A percentile compares a stretch with the other conserved stretches of the same genome.
These are phyloP conservation scores for Arctopsyche grandis DNA, from an alignment of 1,140 invertebrate species.

Conservation along the genomic window DNA sequence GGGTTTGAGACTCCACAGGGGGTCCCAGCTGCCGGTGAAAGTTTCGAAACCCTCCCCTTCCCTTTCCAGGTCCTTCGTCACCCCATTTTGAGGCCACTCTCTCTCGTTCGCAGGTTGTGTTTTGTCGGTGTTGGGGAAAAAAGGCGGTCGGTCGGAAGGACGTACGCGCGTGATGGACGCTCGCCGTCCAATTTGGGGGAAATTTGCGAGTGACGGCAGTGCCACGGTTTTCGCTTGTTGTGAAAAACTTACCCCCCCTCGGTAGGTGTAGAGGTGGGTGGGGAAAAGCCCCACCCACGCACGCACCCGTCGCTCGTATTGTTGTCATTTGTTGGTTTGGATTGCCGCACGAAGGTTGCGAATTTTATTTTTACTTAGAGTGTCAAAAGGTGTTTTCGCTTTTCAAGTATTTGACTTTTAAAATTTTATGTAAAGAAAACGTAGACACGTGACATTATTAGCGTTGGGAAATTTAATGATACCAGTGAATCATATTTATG, in stretches of 20 bases:
- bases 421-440: too few relatives aligned
- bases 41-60: conserved; percentile 34
- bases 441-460: too few relatives aligned
- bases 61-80: not conserved
- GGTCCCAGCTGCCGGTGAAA: conserved; percentile 48
- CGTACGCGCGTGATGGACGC: conserved; percentile 12
- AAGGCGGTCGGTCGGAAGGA: not conserved
- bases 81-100: not conserved
- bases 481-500: too few relatives aligned
- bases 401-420: too few relatives aligned
- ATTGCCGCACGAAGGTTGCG: too few relatives aligned
- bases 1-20: conserved; percentile 29
- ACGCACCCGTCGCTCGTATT: not conserved
- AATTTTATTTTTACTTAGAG: too few relatives aligned
- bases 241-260: not conserved
- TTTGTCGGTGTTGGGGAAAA: not conserved
- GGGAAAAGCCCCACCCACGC: not conserved
- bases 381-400: too few relatives aligned
- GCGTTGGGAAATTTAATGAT: too few relatives aligned
- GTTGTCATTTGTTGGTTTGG: not conserved
- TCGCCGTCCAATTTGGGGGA: conserved; percentile 12
- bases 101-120: not conserved
- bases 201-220: conserved; percentile 23
- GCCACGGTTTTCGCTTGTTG: not conserved
- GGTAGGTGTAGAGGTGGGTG: too few relatives aligned